Evolutionary conservation across 2,888 invertebrate species (phyloP).

Genomic region (Meteorus colon): DNA sequence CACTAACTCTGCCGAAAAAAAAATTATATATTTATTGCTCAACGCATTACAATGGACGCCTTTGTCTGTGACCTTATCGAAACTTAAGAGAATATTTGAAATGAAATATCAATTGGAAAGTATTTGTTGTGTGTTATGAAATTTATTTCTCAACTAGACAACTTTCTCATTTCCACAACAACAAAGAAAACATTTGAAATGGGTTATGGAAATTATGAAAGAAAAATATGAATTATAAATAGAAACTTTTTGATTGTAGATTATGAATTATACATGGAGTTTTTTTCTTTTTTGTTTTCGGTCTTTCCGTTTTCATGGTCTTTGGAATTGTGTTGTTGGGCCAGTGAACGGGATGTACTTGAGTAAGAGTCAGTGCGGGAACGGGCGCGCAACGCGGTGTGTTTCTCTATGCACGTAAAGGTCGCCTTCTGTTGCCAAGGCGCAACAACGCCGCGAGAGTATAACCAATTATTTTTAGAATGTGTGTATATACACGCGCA

Average conservation of each 20-base stretch:
- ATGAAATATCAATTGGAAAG: background rate
- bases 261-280: background rate
- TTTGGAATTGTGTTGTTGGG: slow-evolving; percentile 16
- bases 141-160: background rate
- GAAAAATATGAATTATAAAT: too few species aligned
- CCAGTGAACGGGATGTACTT: slow-evolving; percentile 21
- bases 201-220: too few species aligned
- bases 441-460: slow-evolving; percentile 43
- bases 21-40: background rate
- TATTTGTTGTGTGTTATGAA: background rate
- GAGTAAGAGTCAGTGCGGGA: slow-evolving; percentile 14
- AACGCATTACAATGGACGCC: background rate
- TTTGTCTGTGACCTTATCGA: background rate
- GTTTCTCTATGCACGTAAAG: slow-evolving; percentile 42
- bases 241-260: too few species aligned
- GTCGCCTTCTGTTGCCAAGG: slow-evolving; percentile 52
- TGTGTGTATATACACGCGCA: slow-evolving; percentile 44
- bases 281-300: background rate
- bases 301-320: background rate
- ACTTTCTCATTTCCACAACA: too few species aligned
- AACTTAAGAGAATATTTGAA: background rate
- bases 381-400: slow-evolving; percentile 7
- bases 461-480: slow-evolving; percentile 55
- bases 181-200: too few species aligned
- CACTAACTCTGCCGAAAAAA: background rate